Evolutionary conservation across 1,140 invertebrate species (phyloP), one percentile per base, ranked within the genome.

Genomic region (Cyrtorhinus lividipennis): DNA sequence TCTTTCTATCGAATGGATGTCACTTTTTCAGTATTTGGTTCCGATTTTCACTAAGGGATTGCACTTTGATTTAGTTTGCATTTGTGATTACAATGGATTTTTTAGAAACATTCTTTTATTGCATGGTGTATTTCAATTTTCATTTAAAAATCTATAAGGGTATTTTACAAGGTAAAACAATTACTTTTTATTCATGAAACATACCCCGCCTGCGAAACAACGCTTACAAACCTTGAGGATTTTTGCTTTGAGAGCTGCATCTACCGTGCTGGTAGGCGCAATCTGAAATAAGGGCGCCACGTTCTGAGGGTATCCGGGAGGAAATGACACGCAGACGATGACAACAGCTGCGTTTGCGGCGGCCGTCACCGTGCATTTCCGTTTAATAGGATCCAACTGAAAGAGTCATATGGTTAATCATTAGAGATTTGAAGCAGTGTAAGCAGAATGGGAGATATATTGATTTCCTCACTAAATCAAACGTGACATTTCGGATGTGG

Each of bases 401-500:
- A 74, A 69, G n/a, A 62, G 15, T 58, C 57, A 58, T 5, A 38
- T 13, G 24, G 10, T 23, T 38, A 23, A 62, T 27, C 57, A n/a
- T n/a, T n/a, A n/a, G n/a, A n/a, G n/a, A n/a, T n/a, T n/a, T n/a
- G n/a, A n/a, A n/a, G n/a, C n/a, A n/a, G n/a, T n/a, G n/a, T n/a
- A 38, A 38, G 30, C 5, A 5, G 30, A 5, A 38, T 38, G 30
- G 15, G 15, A 38, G 30, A 38, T 38, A 38, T 38, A n/a, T 38
- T 38, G 30, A 38, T 38, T 38, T 15, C 66, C 70, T 70, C 66
- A 79, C 74, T 71, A 73, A 73, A 64, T 77, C 76, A 66, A 93
- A 82, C 68, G 85, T 83, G 57, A 91, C 82, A 69, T 92, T 88
- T 46, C 87, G 86, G 71, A 92, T 91, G 72, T 92, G 88, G 13